Evolutionary conservation across 2,797 vertebrate species (phyloP), one percentile per base, ranked within the genome.

Genomic region (Discoglossus pictus): DNA sequence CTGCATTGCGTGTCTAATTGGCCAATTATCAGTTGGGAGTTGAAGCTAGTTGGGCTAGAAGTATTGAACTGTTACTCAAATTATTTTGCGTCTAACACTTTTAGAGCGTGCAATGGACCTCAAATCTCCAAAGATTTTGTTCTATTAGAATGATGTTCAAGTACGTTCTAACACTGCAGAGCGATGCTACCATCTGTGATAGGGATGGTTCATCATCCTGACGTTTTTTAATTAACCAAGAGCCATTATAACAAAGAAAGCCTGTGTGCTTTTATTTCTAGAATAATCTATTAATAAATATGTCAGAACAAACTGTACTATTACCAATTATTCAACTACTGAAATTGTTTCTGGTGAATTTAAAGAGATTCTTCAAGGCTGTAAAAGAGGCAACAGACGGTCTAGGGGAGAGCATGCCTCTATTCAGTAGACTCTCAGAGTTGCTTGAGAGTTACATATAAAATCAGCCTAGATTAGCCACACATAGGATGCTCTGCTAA

Each of bases 211-310:
- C 38, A 68, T 68, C 56, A 68, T 60, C n/a, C 54, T 60, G 65
- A 67, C 54, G 18, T 18, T 67, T 67, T 66, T 59, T 67, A 67
- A 60, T 67, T 51, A 60, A 39, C 44, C 23, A 34, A 67, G 44
- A 50, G 36, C 5, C 7, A 43, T 17, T 42, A 48, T 59, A 67
- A 34, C 54, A 40, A 43, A 51, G 64, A 34, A 50, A 39, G 48
- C 13, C 24, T 39, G 7, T 36, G 20, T 38, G 27, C 59, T 50
- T 25, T 3, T n/a, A 25, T 18, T 40, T 39, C 16, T 36, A 10
- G n/a, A 7, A 18, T 8, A 11, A 15, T 27, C 35, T 50, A 59
- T 42, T 59, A 60, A 59, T 67, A 51, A 27, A 67, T 50, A 17
- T 15, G 44, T 2, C 63, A 34, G 52, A 20, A 36, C n/a, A 39